phyloP scores from a whole-genome alignment of 2,888 invertebrate species.

The Lissocephala sabroskyi region DNA sequence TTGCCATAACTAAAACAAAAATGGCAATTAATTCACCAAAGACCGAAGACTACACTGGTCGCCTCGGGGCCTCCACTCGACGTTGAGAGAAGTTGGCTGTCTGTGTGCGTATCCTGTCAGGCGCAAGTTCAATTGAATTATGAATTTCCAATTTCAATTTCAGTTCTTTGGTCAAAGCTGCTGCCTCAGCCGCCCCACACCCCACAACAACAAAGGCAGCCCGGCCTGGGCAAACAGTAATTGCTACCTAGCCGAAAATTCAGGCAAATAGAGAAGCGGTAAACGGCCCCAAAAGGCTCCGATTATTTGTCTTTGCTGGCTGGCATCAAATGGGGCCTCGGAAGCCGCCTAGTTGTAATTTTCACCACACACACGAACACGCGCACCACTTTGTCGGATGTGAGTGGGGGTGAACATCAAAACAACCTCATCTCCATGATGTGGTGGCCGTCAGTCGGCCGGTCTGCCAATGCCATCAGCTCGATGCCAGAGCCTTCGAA shows the following conservation, averaged over 20 bases:
- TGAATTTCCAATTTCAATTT: conserved; percentile 58
- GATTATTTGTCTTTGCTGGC: conserved; percentile 36
- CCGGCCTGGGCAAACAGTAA: conserved; percentile 57
- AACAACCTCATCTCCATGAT: too few relatives aligned
- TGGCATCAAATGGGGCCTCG: conserved; percentile 6
- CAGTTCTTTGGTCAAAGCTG: conserved; percentile 30
- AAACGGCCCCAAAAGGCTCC: conserved; percentile 35
- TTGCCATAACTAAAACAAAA: too few relatives aligned
- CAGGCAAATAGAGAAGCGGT: conserved; percentile 38
- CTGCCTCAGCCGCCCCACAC: too few relatives aligned
- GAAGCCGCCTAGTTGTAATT: too few relatives aligned
- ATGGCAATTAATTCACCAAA: not conserved
- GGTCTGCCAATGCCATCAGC: too few relatives aligned
- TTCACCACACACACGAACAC: conserved; percentile 18
- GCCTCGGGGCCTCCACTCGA: too few relatives aligned
- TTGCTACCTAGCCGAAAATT: conserved; percentile 46
- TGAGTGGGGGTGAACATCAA: too few relatives aligned
- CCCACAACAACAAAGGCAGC: conserved; percentile 17
- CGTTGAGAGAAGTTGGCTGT: conserved; percentile 9
- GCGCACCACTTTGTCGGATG: too few relatives aligned
- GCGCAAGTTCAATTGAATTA: conserved; percentile 58
- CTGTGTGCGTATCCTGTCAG: conserved; percentile 32
- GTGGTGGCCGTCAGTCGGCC: too few relatives aligned
- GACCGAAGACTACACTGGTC: not conserved
- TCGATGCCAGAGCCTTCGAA: conserved; percentile 17